Percentiles rank a stretch among this genome's conserved stretches.
Evolutionary conservation across 2,113 vertebrate species (phyloP).

Genomic region (Recurvirostra avosetta): DNA sequence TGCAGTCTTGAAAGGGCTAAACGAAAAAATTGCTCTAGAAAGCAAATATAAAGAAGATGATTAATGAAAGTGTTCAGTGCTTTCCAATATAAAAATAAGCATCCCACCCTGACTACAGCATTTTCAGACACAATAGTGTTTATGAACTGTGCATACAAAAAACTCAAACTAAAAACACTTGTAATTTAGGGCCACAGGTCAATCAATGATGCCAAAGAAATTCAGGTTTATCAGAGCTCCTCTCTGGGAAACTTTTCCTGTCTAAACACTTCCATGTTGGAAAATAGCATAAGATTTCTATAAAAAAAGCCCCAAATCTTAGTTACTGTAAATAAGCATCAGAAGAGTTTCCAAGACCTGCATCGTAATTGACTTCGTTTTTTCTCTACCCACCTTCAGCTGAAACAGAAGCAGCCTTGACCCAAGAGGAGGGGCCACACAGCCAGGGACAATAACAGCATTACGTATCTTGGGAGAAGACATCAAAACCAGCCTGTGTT

Average conservation of each 20-base stretch:
- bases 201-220: neutral
- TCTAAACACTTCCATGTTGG: neutral
- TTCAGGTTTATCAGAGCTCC: neutral
- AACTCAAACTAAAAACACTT: neutral
- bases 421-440: neutral
- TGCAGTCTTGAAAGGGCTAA: constrained; percentile 71
- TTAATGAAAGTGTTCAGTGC: neutral
- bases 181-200: neutral
- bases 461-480: fast-evolving
- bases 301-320: too few relatives aligned
- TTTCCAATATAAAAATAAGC: neutral
- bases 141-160: neutral
- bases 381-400: neutral
- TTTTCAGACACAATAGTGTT: neutral
- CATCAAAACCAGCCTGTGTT: neutral
- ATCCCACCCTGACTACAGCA: neutral
- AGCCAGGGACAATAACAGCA: neutral
- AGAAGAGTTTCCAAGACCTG: neutral
- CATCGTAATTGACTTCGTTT: neutral
- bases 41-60: constrained; percentile 2
- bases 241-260: neutral
- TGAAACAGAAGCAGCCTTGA: neutral
- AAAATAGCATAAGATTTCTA: neutral
- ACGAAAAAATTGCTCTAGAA: constrained; percentile 70
- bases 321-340: neutral